phyloP scores from a whole-genome alignment of 2,113 vertebrate genomes.

The Athene cunicularia region DNA sequence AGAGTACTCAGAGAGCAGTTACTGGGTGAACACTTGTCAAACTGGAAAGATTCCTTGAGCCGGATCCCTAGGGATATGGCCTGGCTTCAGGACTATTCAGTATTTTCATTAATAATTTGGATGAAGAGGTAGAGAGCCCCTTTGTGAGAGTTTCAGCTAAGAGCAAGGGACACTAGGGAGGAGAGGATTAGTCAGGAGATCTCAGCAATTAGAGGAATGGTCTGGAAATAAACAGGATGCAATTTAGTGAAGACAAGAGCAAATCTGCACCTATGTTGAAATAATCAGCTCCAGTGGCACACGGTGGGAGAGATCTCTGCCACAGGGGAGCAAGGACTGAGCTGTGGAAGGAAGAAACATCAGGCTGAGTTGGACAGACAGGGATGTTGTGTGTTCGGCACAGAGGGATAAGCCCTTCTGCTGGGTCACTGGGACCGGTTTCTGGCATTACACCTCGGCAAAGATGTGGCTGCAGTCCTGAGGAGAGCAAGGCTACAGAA shows the following conservation, averaged over 20 bases:
- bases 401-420: not conserved
- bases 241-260: not conserved
- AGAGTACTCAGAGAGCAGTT: not conserved
- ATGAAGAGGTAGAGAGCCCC: not conserved
- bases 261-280: not conserved
- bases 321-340: not conserved
- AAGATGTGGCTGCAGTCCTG: fast-evolving
- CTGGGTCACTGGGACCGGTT: not conserved
- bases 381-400: fast-evolving
- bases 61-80: not conserved
- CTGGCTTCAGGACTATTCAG: not conserved
- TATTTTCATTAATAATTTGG: slow-evolving; percentile 16
- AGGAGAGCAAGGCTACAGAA: not conserved
- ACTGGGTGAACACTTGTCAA: not conserved
- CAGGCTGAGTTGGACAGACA: not conserved
- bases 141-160: not conserved
- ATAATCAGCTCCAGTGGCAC: not conserved
- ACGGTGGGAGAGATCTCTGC: not conserved
- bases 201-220: slow-evolving; percentile 1
- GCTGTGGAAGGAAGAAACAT: not conserved
- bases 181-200: not conserved
- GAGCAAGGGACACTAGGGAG: not conserved
- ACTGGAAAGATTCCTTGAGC: not conserved
- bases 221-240: slow-evolving; percentile 24
- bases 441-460: not conserved